These are phyloP conservation scores for Apotomis betuletana DNA, from an alignment of 2,888 invertebrate species.

Conservation along the genomic window DNA sequence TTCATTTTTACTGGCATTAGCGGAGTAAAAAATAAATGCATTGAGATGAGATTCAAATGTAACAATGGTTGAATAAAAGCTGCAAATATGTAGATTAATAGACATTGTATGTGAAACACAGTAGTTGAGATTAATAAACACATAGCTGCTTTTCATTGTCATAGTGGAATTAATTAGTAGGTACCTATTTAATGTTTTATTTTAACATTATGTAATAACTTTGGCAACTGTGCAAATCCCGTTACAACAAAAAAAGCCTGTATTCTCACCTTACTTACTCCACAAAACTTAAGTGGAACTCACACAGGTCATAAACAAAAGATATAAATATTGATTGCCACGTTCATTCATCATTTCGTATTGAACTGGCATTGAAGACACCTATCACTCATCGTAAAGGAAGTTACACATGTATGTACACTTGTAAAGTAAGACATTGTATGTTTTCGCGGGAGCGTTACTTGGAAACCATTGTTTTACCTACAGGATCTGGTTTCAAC, in stretches of 20 bases:
- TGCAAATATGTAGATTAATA: too few relatives aligned
- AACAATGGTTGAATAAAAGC: too few relatives aligned
- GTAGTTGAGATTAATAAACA: too few relatives aligned
- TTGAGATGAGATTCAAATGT: neutral
- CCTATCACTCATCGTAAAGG: conserved; percentile 21
- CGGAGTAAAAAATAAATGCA: neutral
- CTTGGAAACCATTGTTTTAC: conserved; percentile 18
- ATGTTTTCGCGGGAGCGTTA: conserved; percentile 14
- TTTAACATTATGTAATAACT: too few relatives aligned
- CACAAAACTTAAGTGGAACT: neutral
- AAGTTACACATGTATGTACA: conserved; percentile 5
- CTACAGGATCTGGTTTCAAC: conserved; percentile 19
- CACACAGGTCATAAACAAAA: conserved; percentile 5
- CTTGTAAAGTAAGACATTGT: neutral
- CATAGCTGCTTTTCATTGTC: too few relatives aligned
- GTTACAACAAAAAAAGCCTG: too few relatives aligned
- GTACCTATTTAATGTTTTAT: too few relatives aligned
- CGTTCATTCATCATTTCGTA: conserved; percentile 15
- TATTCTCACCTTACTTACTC: neutral
- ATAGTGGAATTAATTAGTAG: too few relatives aligned
- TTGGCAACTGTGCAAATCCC: too few relatives aligned
- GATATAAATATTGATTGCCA: neutral
- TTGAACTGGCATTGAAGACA: conserved; percentile 11
- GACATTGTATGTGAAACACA: too few relatives aligned
- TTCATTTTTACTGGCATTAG: neutral